These are phyloP conservation scores for Venturia canescens DNA, from an alignment of 1,140 invertebrate species.

Conservation along the genomic window DNA sequence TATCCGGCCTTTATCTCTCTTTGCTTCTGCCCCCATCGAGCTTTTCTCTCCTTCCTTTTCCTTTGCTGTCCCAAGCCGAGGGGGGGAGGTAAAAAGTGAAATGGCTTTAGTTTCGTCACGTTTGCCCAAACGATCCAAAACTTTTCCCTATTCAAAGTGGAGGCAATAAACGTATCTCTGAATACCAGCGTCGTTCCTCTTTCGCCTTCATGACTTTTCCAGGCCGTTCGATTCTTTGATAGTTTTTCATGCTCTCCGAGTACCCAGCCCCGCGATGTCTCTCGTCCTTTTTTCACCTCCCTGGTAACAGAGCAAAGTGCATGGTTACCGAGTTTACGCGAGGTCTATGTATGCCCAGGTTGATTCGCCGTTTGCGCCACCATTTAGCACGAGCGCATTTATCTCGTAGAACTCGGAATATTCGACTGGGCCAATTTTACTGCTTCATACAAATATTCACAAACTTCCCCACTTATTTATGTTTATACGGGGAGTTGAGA, in stretches of 20 bases:
- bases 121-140: constrained; percentile 43
- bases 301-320: background rate
- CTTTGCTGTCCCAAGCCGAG: background rate
- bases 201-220: constrained; percentile 16
- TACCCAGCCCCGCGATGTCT: background rate
- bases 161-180: constrained; percentile 41
- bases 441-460: background rate
- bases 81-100: background rate
- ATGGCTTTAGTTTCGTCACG: constrained; percentile 42
- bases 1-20: constrained; percentile 14
- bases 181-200: constrained; percentile 26
- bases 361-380: background rate
- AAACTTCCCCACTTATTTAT: background rate
- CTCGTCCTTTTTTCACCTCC: background rate
- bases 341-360: background rate
- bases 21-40: background rate
- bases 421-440: background rate
- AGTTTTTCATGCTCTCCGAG: constrained; percentile 12
- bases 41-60: background rate
- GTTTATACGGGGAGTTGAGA: background rate
- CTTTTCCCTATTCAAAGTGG: constrained; percentile 42
- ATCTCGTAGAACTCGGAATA: background rate
- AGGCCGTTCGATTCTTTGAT: constrained; percentile 21
- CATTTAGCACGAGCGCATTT: background rate
- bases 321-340: background rate